Base-by-base conservation (phyloP, 92 coral and sea anemone species). In the Siderastrea radians region DNA sequence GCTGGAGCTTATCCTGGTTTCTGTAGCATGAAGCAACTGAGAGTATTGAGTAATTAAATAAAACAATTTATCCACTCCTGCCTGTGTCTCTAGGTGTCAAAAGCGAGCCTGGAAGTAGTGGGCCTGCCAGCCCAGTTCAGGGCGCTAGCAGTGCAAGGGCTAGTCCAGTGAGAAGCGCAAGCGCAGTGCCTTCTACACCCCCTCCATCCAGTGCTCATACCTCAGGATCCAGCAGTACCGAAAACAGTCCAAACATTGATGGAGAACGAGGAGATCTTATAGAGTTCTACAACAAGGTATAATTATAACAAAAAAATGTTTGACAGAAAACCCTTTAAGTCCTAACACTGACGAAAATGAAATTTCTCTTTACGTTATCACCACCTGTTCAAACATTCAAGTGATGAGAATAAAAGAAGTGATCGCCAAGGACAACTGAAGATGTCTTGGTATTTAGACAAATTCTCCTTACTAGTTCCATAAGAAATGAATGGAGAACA, bases 211-310 rank as follows among this genome's bases (percentile, higher is more conserved):
- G 92, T 3, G 90, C 70, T 59, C 69, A 69, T 5, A 77, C 75
- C 17, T 80, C 91, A 14, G 91, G 90, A 70, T 91, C 96, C 69
- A 86, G 94, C 72, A 94, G 94, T 65, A 87, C 89, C 13, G 99
- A 95, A 64, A 90, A 90, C 89, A 96, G 98, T 81, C 99, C 96
- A 4, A 81, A 86, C 19, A 86, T 77, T 67, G 97, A 97, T 68
- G 91, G 93, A 15, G 99, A 97, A 78, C 91, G 99, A 65, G 99
- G 99, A 14, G 99, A 97, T 58, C 94, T 97, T 10, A 97, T 97
- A 54, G 99, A 97, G 80, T 97, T 97, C 77, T 97, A 97, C 62
- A 97, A 97, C 69, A 97, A 97, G 96, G 99, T 96, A 26, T 26
- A 64, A 58, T 57, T 81, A 1, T 72, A 16, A 6, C 47, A 6